phyloP scores from a whole-genome alignment of 2,797 vertebrate species.

The Coranthus polyacanthus region DNA sequence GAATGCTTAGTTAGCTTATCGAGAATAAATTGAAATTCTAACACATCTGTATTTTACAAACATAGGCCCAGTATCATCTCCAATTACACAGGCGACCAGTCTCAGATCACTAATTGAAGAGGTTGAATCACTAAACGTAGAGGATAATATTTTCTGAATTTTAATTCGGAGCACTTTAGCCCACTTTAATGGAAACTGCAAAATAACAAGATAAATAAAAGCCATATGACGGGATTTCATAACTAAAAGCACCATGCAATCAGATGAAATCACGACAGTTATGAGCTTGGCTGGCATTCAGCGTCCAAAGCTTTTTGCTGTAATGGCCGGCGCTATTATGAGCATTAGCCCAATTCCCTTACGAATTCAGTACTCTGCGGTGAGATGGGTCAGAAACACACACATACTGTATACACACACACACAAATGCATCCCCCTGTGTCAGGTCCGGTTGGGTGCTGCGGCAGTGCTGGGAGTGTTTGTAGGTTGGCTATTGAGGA shows the following conservation, averaged over 20 bases:
- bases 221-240: constrained; percentile 66
- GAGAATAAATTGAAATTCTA: constrained; percentile 22
- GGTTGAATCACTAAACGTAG: constrained; percentile 69
- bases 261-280: constrained; percentile 72
- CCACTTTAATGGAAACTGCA: constrained; percentile 65
- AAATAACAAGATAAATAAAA: constrained; percentile 72
- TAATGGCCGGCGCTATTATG: constrained; percentile 79
- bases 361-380: constrained; percentile 66
- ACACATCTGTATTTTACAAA: constrained; percentile 47
- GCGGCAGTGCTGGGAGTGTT: constrained; percentile 64
- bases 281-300: constrained; percentile 70
- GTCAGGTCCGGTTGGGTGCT: constrained; percentile 69
- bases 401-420: constrained; percentile 35
- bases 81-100: constrained; percentile 62
- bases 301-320: constrained; percentile 77
- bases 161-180: constrained; percentile 75
- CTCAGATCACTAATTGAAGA: constrained; percentile 69
- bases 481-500: constrained; percentile 74
- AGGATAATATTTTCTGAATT: constrained; percentile 63
- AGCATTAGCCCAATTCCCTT: constrained; percentile 81
- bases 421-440: constrained; percentile 52
- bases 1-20: constrained; percentile 1
- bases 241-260: constrained; percentile 79
- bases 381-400: constrained; percentile 68
- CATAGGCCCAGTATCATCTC: constrained; percentile 38